A percentile compares a stretch with the other conserved stretches of the same genome.
Evolutionary conservation across 2,888 invertebrate species (phyloP).

Genomic region (Ormyrus pomaceus): DNA sequence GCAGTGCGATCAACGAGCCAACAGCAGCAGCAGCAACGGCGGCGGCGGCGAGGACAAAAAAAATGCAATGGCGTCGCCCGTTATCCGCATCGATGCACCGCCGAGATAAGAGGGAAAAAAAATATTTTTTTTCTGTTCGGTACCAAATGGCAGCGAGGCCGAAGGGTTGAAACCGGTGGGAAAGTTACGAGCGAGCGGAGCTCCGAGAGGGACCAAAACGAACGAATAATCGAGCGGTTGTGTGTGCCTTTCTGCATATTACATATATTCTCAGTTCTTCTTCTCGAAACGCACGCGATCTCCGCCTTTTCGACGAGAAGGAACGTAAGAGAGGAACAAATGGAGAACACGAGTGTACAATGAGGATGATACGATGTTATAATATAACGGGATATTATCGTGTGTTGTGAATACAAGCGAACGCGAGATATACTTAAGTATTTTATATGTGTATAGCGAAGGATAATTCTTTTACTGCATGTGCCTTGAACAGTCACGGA

Average conservation of each 20-base stretch:
- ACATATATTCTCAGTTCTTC: neutral
- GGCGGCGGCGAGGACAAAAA: neutral
- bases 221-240: constrained; percentile 49
- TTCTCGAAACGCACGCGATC: neutral
- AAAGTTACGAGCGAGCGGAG: constrained; percentile 19
- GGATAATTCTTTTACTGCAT: constrained; percentile 1
- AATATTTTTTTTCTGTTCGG: constrained; percentile 17
- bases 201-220: constrained; percentile 32
- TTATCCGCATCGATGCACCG: constrained; percentile 43
- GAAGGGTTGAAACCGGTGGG: constrained; percentile 48
- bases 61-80: constrained; percentile 34
- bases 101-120: constrained; percentile 39
- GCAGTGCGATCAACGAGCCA: constrained; percentile 37
- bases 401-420: constrained; percentile 1
- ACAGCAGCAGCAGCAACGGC: too few species aligned
- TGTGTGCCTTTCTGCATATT: constrained; percentile 34
- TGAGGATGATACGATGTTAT: constrained; percentile 16
- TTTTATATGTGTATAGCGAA: constrained; percentile 21
- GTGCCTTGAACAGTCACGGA: constrained; percentile 50
- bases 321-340: neutral
- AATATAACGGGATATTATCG: neutral
- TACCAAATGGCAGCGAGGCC: constrained; percentile 31
- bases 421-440: constrained; percentile 34
- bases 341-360: neutral
- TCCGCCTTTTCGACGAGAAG: neutral